Base-by-base conservation (phyloP, 1,140 invertebrate genomes). In the Gryllus bimaculatus region DNA sequence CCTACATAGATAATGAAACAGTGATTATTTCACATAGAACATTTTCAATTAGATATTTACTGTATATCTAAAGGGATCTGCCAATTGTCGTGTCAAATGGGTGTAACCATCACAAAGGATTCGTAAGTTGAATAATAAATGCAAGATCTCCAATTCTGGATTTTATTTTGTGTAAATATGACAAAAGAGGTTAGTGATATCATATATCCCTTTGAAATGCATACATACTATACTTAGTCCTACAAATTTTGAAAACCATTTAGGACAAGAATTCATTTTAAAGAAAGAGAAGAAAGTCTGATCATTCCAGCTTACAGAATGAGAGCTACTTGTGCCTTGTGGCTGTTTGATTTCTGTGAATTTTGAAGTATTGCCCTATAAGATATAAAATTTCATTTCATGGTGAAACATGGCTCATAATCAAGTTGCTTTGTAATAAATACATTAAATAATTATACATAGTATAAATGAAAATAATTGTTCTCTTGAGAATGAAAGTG, bases 261-360 rank as follows among this genome's bases (percentile, higher is more conserved):
- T 66, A 66, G 54, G 54, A 66, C 54, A 7, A 18, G 54, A 66
- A 18, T 66, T 13, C 10, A 66, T 10, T 13, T 18, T 66, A 66
- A 66, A 66, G 54, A 66, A 66, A 66, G 54, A 66, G 54, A 66
- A 66, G 54, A 66, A 66, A 66, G 54, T 66, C 54, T 66, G 54
- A 66, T 66, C 54, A 66, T 66, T 66, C 54, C 54, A 18, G 54
- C 18, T 10, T 66, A 66, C 18, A 66, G 54, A 13, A 66, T 66
- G 54, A 13, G 10, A 66, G 54, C 54, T 13, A 66, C 10, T 66
- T 66, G 54, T 66, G 54, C 54, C 54, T 66, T 66, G 54, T 66
- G 54, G 10, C 54, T 18, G 54, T 66, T 66, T 66, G 54, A 66
- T 66, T 66, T 66, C 54, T 66, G 54, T 66, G 54, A 66, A 66